A percentile compares a stretch with the other conserved stretches of the same genome.
These are phyloP conservation scores for Eufriesea mexicana DNA, from an alignment of 1,140 invertebrate species.

Conservation along the genomic window DNA sequence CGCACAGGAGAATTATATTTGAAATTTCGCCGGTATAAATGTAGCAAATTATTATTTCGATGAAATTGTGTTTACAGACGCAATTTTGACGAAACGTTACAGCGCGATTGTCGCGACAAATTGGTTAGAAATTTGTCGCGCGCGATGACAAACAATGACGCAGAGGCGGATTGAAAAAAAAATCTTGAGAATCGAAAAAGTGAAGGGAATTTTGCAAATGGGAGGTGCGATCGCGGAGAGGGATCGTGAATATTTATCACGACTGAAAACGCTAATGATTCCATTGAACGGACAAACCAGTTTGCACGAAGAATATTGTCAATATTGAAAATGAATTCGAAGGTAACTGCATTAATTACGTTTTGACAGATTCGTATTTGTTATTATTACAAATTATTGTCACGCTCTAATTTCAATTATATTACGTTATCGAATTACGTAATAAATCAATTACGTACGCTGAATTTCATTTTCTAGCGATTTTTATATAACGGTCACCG, in stretches of 20 bases:
- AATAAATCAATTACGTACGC: too few species aligned
- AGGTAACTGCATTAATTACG: too few species aligned
- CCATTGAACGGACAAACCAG: not conserved
- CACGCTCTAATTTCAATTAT: too few species aligned
- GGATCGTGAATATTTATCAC: not conserved
- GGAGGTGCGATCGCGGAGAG: not conserved
- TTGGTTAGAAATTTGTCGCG: not conserved
- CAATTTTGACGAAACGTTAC: slow-evolving; percentile 9
- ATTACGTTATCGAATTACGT: too few species aligned
- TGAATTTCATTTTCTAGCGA: too few species aligned
- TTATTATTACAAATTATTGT: too few species aligned
- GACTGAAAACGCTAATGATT: too few species aligned
- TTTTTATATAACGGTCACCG: too few species aligned
- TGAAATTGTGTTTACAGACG: slow-evolving; percentile 14
- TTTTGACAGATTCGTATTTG: too few species aligned
- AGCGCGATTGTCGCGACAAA: not conserved
- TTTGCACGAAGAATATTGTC: not conserved
- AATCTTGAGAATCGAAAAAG: not conserved
- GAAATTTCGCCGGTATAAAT: slow-evolving; percentile 10
- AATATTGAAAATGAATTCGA: too few species aligned
- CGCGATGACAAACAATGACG: not conserved
- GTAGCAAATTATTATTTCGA: slow-evolving; percentile 13
- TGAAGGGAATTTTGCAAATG: not conserved
- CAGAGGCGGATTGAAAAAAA: not conserved
- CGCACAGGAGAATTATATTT: not conserved